Conservation (phyloP, 1,140 invertebrate species). For the Pentalonia nigronervosa region DNA sequence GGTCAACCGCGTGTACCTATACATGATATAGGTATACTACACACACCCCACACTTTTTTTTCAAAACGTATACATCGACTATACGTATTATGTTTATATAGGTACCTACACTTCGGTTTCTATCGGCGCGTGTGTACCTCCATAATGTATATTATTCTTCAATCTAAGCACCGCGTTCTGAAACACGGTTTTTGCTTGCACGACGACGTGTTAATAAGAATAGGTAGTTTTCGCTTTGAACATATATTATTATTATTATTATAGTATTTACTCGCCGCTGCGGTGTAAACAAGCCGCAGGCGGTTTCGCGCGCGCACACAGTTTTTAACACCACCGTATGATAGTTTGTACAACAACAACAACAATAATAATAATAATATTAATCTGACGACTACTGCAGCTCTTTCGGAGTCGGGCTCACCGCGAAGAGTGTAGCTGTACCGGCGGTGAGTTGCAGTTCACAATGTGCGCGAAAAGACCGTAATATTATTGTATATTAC, state of each 20-base stretch:
- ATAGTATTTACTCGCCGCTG: not conserved
- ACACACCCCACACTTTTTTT: not conserved
- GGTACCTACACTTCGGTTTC: not conserved
- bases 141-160: not conserved
- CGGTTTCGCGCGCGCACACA: not conserved
- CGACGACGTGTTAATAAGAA: not conserved
- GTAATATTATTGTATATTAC: not conserved
- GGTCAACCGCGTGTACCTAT: not conserved
- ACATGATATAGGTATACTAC: not conserved
- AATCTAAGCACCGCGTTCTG: not conserved
- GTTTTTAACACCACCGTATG: not conserved
- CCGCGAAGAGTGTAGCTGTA: not conserved
- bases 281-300: not conserved
- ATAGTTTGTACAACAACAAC: constrained; percentile 1
- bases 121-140: not conserved
- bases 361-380: constrained; percentile 16
- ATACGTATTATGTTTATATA: constrained; percentile 7
- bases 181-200: not conserved
- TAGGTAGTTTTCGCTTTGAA: constrained; percentile 15
- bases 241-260: not conserved
- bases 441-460: not conserved
- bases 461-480: no score
- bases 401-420: not conserved
- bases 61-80: not conserved
- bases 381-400: not conserved